Conservation (phyloP, 2,113 vertebrate species). For the Pedionomus torquatus region DNA sequence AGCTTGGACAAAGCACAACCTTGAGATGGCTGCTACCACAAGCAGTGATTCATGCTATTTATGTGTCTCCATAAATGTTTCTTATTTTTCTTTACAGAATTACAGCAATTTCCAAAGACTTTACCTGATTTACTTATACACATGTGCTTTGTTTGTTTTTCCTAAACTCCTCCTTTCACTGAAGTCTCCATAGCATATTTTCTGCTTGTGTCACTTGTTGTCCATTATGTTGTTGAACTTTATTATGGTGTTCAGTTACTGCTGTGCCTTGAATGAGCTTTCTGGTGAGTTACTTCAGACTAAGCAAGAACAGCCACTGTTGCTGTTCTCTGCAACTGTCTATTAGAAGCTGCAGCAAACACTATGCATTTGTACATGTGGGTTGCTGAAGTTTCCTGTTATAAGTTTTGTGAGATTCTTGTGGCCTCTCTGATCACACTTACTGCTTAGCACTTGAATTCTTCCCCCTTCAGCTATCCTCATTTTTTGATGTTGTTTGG, state of each 20-base stretch:
- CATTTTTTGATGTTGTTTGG: background rate
- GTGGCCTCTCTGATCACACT: background rate
- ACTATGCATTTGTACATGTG: background rate
- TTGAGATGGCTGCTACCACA: background rate
- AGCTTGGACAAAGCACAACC: background rate
- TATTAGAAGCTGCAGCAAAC: background rate
- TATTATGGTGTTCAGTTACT: background rate
- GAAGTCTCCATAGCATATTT: background rate
- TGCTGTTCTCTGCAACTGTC: background rate
- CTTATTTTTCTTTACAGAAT: background rate
- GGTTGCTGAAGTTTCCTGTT: background rate
- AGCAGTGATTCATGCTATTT: background rate
- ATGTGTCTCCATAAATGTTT: background rate
- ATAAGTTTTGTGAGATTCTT: background rate
- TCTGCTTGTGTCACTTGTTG: background rate
- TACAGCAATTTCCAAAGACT: background rate
- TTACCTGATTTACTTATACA: background rate
- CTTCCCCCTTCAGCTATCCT: accelerated
- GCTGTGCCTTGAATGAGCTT: background rate
- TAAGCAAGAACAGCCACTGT: background rate
- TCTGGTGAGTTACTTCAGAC: background rate
- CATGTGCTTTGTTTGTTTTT: background rate
- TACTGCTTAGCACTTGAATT: background rate
- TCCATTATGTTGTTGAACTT: background rate
- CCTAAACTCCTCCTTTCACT: background rate